Evolutionary conservation across 1,140 invertebrate genomes (phyloP), one percentile per base, ranked within the genome.

Genomic region (Thaumatotibia leucotreta): DNA sequence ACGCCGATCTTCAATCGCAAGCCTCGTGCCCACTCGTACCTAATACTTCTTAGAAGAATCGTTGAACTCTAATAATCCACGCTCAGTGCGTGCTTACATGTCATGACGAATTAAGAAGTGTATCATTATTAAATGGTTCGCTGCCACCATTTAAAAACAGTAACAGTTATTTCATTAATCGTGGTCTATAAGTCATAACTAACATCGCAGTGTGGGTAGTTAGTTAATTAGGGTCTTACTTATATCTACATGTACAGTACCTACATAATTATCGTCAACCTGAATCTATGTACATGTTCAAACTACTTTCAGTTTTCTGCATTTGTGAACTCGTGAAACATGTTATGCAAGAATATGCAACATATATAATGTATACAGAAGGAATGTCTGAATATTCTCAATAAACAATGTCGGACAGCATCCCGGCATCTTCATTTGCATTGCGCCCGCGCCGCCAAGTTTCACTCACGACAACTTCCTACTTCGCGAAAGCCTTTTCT

Each of bases 371-470:
- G 14, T 45, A 45, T 45, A 45, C 20, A 20, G 6, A 14, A 45
- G 20, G 17, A 45, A 45, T 45, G 39, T 58, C 5, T 58, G 23
- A 58, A 52, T 52, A 27, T 58, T 58, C 52, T 58, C 27, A 17
- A 27, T 58, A 58, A 52, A 58, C 24, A 58, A 58, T 31, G 22
- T 58, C 52, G 52, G 52, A 6, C 52, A 58, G 52, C 52, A 58
- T 58, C 52, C 52, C 24, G 14, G 52, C 52, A n/a, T 68, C 39
- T 31, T 75, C 64, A 79, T 80, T 82, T 70, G 66, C 76, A 76
- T 76, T 54, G 66, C 72, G 61, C 68, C 71, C 65, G 76, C 69
- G 68, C 61, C 49, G 66, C 61, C 50, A 58, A 11, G 58, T 74
- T 70, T 70, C 69, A 70, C 68, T 72, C 74, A 65, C 74, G 66